A percentile compares a stretch with the other conserved stretches of the same genome.
These are phyloP conservation scores for Podabrus alpinus DNA, from an alignment of 2,888 invertebrate species.

Conservation along the genomic window DNA sequence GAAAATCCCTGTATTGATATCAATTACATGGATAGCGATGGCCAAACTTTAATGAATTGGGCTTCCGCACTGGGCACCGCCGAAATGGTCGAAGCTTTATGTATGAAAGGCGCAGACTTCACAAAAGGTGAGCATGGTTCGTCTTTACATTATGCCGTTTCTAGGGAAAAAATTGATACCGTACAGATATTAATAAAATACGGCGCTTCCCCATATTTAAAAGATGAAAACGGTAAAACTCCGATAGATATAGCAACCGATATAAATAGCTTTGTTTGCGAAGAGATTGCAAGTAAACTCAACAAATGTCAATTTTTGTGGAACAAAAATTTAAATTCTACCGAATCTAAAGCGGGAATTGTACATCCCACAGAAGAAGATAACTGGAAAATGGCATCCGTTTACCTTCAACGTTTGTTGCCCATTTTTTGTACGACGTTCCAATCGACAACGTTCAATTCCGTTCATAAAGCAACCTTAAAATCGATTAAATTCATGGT, in stretches of 20 bases:
- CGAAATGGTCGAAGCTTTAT: constrained; percentile 97
- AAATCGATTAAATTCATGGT: constrained; percentile 97
- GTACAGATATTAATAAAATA: constrained; percentile 92
- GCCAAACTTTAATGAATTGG: constrained; percentile 98
- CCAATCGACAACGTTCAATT: constrained; percentile 86
- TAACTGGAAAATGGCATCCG: constrained; percentile 93
- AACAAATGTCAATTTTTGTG: no score
- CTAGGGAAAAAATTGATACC: constrained; percentile 96
- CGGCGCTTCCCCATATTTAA: constrained; percentile 95
- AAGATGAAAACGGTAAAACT: constrained; percentile 98
- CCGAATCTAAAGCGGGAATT: no score
- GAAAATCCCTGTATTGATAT: constrained; percentile 90
- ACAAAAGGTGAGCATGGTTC: constrained; percentile 97
- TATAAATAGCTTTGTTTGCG: constrained; percentile 74
- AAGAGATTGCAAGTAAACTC: constrained; percentile 79
- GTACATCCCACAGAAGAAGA: constrained; percentile 58
- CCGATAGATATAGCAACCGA: constrained; percentile 97
- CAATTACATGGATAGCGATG: constrained; percentile 99
- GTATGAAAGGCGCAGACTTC: constrained; percentile 95
- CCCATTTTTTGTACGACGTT: constrained; percentile 95
- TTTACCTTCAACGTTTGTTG: constrained; percentile 84
- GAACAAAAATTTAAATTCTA: no score
- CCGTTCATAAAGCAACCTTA: constrained; percentile 87
- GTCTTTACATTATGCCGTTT: constrained; percentile 98
- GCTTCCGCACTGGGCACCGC: constrained; percentile 98